Percentiles rank a stretch among this genome's conserved stretches.
Evolutionary conservation across 2,797 vertebrate genomes (phyloP).

Genomic region (Rhadinocentrus ornatus): DNA sequence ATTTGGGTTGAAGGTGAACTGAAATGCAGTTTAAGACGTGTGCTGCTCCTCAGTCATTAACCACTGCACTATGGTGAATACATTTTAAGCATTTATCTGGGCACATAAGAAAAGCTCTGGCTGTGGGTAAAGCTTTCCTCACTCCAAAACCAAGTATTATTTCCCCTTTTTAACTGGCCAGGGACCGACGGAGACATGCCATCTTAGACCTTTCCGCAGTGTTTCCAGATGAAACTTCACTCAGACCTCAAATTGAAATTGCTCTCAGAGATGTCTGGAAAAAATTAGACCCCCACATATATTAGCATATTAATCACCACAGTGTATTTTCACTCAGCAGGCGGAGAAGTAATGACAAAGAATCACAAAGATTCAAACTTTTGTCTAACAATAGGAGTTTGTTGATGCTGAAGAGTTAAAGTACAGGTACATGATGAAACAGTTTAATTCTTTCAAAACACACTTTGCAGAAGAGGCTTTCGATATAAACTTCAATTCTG

Average conservation of each 20-base stretch:
- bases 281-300: constrained; percentile 67
- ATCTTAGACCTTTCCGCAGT: constrained; percentile 64
- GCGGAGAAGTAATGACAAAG: constrained; percentile 54
- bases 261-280: constrained; percentile 71
- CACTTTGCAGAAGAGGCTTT: constrained; percentile 22
- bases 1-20: constrained; percentile 19
- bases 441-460: constrained; percentile 24
- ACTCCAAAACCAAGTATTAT: constrained; percentile 68
- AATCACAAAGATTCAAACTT: constrained; percentile 61
- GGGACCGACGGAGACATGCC: constrained; percentile 70
- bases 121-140: constrained; percentile 37
- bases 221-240: constrained; percentile 78
- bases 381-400: constrained; percentile 69
- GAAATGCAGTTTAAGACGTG: constrained; percentile 9
- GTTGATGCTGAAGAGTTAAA: constrained; percentile 42
- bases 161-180: constrained; percentile 57
- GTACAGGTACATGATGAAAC: constrained; percentile 18
- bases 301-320: constrained; percentile 80
- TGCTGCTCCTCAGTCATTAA: constrained; percentile 30
- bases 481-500: constrained; percentile 18
- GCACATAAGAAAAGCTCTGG: constrained; percentile 59
- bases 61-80: constrained; percentile 37
- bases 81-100: constrained; percentile 53
- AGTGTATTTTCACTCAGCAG: constrained; percentile 62
- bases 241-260: constrained; percentile 73